phyloP scores from a whole-genome alignment of 2,113 vertebrate genomes.

The Chrysochloris asiatica region DNA sequence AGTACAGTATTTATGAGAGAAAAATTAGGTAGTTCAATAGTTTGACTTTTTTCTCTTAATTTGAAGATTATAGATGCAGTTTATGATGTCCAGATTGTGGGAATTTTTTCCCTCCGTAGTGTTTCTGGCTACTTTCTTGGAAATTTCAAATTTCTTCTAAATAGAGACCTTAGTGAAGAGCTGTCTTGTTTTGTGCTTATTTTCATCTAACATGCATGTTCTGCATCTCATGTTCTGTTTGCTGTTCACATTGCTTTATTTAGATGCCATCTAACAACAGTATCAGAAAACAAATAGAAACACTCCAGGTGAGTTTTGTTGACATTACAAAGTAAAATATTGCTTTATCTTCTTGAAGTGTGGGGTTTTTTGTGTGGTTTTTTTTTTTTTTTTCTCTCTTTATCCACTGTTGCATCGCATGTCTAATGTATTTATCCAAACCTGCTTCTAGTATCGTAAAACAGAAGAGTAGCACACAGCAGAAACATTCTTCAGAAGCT shows the following conservation, averaged over 20 bases:
- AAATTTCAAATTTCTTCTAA: constrained; percentile 84
- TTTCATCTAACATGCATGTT: constrained; percentile 93
- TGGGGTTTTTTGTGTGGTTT: too few species aligned
- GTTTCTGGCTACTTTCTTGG: constrained; percentile 48
- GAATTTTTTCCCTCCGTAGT: background rate
- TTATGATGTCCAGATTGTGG: background rate
- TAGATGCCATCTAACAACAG: constrained; percentile 99
- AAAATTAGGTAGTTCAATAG: constrained; percentile 8
- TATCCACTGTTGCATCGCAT: constrained; percentile 76
- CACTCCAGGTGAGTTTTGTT: constrained; percentile 96
- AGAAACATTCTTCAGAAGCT: constrained; percentile 29
- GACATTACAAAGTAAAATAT: constrained; percentile 80
- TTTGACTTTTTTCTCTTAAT: background rate
- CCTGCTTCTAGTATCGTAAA: background rate
- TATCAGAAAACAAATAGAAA: constrained; percentile 99
- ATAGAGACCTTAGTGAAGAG: constrained; percentile 86
- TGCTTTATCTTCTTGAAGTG: constrained; percentile 80
- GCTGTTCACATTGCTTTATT: constrained; percentile 95
- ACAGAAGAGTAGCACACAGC: constrained; percentile 33
- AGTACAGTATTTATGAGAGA: background rate
- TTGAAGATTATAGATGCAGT: background rate
- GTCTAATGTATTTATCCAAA: constrained; percentile 71
- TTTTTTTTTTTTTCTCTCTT: background rate
- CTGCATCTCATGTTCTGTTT: constrained; percentile 91
- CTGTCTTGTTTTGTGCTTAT: constrained; percentile 87